Evolutionary conservation across 2,888 invertebrate species (phyloP).

Genomic region (Drosophila algonquin): DNA sequence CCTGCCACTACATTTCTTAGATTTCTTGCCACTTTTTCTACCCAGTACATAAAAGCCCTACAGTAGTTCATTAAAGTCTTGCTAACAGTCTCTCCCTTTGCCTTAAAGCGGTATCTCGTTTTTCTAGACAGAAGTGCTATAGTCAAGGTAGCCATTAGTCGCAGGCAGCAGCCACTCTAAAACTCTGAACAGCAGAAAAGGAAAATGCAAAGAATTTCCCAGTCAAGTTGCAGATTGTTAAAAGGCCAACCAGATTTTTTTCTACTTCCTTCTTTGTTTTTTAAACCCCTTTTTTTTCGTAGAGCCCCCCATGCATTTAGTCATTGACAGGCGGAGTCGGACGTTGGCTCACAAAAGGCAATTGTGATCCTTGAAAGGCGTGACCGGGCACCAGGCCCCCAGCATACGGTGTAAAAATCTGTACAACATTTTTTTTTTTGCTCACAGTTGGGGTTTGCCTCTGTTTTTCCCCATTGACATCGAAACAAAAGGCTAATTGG

Average conservation of each 20-base stretch:
- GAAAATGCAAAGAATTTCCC: conserved; percentile 6
- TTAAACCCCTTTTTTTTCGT: conserved; percentile 17
- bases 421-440: conserved; percentile 34
- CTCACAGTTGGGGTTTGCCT: conserved; percentile 31
- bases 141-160: conserved; percentile 36
- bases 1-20: not conserved
- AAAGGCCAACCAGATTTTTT: conserved; percentile 39
- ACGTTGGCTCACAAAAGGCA: conserved; percentile 60
- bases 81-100: conserved; percentile 1
- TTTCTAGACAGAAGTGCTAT: not conserved
- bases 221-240: conserved; percentile 36
- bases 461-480: conserved; percentile 63
- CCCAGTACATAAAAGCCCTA: too few species aligned
- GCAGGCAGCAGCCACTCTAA: conserved; percentile 2
- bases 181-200: not conserved
- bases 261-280: not conserved
- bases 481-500: conserved; percentile 75
- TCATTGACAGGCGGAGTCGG: conserved; percentile 55
- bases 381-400: conserved; percentile 14
- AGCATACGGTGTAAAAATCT: conserved; percentile 19
- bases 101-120: conserved; percentile 8
- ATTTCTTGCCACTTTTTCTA: not conserved
- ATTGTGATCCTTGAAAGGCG: conserved; percentile 43
- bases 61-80: not conserved
- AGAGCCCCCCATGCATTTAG: conserved; percentile 54